Evolutionary conservation across 2,113 vertebrate genomes (phyloP), one percentile per base, ranked within the genome.

Genomic region (Thunnus maccoyii): DNA sequence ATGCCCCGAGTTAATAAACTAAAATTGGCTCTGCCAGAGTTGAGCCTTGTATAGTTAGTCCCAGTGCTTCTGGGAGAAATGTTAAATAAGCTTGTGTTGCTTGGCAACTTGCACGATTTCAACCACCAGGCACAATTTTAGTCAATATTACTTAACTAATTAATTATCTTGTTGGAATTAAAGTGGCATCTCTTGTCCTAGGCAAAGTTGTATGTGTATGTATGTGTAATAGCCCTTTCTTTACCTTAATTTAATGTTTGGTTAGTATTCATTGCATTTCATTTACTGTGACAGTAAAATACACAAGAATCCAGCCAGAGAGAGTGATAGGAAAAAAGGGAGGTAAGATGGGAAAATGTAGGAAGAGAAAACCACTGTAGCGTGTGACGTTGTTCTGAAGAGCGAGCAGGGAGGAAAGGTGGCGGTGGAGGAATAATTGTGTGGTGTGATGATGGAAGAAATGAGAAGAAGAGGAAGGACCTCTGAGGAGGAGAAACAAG

Each of bases 51-150:
- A 48, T 60, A 56, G n/a, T 47, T 67, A 63, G 22, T 66, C 57
- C 30, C 47, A 47, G 30, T 47, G 70, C 74, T 81, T 81, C 64
- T 30, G n/a, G 55, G 15, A 66, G 15, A 82, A 80, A 75, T 56
- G n/a, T 68, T 46, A 64, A 72, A 83, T 84, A 56, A 78, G 50
- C 4, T 20, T 1, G 11, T 41, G 83, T 78, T 83, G 82, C 82
- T 74, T 76, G 58, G 79, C 72, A 87, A 80, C 84, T 41, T 75
- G 68, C 22, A 52, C 8, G 8, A 52, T 85, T 82, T 60, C 41
- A 58, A 55, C 58, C 60, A 85, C 13, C 18, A 65, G 71, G 55
- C 47, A 77, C 30, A 50, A 60, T 52, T 72, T 47, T 46, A 66
- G 16, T 7, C 51, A 27, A 75, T 64, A 60, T 81, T 63, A 76